Evolutionary conservation across 1,140 invertebrate species (phyloP), one percentile per base, ranked within the genome.

Genomic region (Drosophila santomea): DNA sequence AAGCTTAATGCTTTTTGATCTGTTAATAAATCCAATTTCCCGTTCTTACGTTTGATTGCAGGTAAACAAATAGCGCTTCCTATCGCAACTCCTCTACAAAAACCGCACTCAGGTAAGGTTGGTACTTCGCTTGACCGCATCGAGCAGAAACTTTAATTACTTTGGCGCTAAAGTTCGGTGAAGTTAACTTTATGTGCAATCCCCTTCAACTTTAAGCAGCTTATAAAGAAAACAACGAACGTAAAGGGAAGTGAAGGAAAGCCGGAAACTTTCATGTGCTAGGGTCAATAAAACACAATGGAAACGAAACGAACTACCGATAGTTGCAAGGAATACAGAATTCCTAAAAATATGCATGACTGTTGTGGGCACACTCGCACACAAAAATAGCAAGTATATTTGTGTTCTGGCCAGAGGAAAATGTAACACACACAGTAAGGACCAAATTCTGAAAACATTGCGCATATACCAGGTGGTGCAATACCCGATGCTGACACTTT

Each of bases 91-190:
- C 11, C 15, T 23, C 6, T 11, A 6, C 17, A 45, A 47, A 48
- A 58, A 25, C 39, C 39, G 48, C 47, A 57, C 39, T 35, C 43
- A 67, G 61, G 63, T 74, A 35, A 74, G 48, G 68, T 72, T 80
- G 62, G 76, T 59, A 82, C 74, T 78, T 77, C 47, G 72, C 45
- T 74, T 76, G 59, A 76, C 73, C 55, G 47, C 54, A 75, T 47
- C 48, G 41, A 57, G 39, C 15, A 39, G 15, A 79, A 86, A 88
- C 71, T 88, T 88, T 88, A 86, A 86, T 86, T 86, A 86, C 83
- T 82, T 79, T 82, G 71, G 78, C 75, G 78, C 78, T 43, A 60
- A 78, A 85, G 82, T 78, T 85, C 74, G 57, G 66, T 43, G 78
- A 68, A 81, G 67, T 78, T 74, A 86, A 85, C 74, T 86, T 71